Base-by-base conservation (phyloP, 2,797 vertebrate genomes). In the Phalloptychus januarius region DNA sequence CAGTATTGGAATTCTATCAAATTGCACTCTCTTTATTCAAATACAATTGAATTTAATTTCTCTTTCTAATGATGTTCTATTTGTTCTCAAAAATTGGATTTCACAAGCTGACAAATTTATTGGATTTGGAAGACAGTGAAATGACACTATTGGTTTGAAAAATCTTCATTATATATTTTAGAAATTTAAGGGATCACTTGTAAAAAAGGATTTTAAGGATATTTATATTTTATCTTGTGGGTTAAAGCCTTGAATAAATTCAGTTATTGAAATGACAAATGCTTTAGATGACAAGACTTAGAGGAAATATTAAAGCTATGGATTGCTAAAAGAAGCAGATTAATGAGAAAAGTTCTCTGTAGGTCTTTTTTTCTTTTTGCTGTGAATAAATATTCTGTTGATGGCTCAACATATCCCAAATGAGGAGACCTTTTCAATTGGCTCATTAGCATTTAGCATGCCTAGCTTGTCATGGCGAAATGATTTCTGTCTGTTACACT, bases 391-490 rank as follows among this genome's bases (percentile, higher is more conserved):
- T 85, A 84, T 88, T 88, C 87, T 77, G 86, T 77, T 82, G 83
- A 87, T 85, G 81, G 81, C 88, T 90, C 86, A 88, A 89, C 86
- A 78, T 88, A 77, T 94, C 94, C 92, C 94, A 77, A 84, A 91
- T 86, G 95, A 87, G 75, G 89, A 92, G 93, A 95, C 94, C 94
- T 95, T 95, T 95, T 90, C 90, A 91, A 89, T 87, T 74, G 78
- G 89, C 92, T 91, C 93, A 94, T 94, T 90, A 92, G 92, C 89
- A 89, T 94, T 94, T 92, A 87, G 79, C 91, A 87, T 85, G 89
- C 85, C 82, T 77, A 77, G 86, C 90, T 79, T 82, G 91, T 88
- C 89, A 87, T 74, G 78, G 83, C 80, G 82, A 83, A 94, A 91
- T 89, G 86, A 91, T 91, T 93, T 89, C 86, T 90, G 89, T 88